Evolutionary conservation across 2,113 vertebrate species (phyloP).

Genomic region (Tetrax tetrax): DNA sequence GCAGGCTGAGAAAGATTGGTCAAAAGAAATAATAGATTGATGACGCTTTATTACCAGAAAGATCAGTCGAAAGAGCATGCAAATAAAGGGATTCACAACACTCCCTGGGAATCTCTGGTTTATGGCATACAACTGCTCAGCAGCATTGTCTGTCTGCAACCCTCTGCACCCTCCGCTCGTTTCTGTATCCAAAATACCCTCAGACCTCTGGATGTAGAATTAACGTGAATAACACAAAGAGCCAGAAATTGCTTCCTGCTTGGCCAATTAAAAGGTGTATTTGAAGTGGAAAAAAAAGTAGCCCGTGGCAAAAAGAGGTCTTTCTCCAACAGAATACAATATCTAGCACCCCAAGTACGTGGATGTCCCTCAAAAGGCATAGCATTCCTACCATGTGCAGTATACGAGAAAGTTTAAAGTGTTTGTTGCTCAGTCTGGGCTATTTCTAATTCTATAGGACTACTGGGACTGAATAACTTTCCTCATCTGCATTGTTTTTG

Average conservation of each 20-base stretch:
- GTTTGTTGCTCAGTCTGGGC: neutral
- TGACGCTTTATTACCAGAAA: constrained; percentile 42
- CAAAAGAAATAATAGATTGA: constrained; percentile 54
- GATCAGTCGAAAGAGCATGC: neutral
- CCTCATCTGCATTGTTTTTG: neutral
- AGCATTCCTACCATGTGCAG: neutral
- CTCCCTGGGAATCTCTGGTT: constrained; percentile 2
- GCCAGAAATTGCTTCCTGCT: neutral
- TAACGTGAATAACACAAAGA: neutral
- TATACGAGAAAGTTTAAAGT: neutral
- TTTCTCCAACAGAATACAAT: neutral
- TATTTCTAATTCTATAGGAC: neutral
- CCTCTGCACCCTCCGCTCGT: neutral
- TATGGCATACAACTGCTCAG: neutral
- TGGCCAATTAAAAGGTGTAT: neutral
- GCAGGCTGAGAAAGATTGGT: constrained; percentile 36
- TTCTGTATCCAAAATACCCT: neutral
- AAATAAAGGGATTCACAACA: constrained; percentile 44
- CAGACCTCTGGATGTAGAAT: neutral
- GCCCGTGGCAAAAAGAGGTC: neutral
- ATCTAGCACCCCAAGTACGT: neutral
- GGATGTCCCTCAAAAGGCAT: neutral
- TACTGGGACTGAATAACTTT: neutral
- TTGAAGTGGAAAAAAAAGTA: neutral
- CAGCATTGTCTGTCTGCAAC: neutral